A percentile compares a stretch with the other conserved stretches of the same genome.
Conservation (phyloP, 2,113 vertebrate genomes). For the Alethe castanea region DNA sequence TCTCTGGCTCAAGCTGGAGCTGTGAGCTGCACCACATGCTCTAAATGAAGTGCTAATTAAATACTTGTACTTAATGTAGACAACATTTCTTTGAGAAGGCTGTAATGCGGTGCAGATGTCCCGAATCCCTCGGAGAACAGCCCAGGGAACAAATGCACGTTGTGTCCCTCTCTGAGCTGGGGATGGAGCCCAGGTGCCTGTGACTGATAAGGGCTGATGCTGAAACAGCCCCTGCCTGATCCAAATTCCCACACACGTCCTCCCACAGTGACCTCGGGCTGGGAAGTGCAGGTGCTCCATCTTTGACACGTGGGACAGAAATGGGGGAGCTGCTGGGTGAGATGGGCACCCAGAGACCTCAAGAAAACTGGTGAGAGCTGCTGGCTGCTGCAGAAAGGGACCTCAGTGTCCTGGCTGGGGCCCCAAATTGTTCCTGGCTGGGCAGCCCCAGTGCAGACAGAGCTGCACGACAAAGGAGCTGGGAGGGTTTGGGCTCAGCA, state of each 20-base stretch:
- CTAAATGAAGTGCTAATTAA: conserved; percentile 61
- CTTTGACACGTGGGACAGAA: background rate
- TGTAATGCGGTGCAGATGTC: conserved; percentile 28
- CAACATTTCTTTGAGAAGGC: background rate
- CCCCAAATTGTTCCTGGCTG: background rate
- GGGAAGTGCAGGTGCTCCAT: background rate
- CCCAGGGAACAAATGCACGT: background rate
- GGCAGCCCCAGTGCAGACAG: background rate
- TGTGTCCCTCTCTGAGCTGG: background rate
- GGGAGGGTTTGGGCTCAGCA: background rate
- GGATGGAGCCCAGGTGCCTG: background rate
- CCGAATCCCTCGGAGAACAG: background rate
- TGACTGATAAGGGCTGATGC: background rate
- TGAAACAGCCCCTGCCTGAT: background rate
- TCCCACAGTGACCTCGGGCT: fast-evolving
- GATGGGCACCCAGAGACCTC: fast-evolving
- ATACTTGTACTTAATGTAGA: conserved; percentile 49
- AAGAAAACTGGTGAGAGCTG: background rate
- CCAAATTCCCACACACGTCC: fast-evolving
- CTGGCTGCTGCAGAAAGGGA: background rate
- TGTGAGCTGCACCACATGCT: conserved; percentile 52
- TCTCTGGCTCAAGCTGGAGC: background rate
- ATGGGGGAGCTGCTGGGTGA: background rate
- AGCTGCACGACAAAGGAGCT: background rate
- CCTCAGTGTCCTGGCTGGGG: background rate